These are phyloP conservation scores for Eurois occulta DNA, from an alignment of 2,888 invertebrate genomes.

Conservation along the genomic window DNA sequence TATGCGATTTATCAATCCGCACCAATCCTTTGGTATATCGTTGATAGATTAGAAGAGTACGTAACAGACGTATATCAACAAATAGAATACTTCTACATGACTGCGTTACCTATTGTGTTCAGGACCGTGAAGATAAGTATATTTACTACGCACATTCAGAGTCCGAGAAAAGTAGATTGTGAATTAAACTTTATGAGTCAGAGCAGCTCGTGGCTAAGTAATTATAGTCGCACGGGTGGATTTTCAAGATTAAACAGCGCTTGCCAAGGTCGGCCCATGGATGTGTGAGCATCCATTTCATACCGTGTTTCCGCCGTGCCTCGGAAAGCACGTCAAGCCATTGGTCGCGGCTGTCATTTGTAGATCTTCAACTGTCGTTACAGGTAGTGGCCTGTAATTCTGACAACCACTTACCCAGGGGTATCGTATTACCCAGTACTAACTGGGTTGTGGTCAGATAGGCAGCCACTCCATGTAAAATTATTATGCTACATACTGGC, in stretches of 20 bases:
- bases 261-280: too few relatives aligned
- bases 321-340: background rate
- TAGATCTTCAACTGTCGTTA: background rate
- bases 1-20: background rate
- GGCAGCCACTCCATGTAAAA: too few relatives aligned
- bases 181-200: background rate
- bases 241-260: too few relatives aligned
- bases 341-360: background rate
- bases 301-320: too few relatives aligned
- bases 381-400: background rate
- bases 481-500: too few relatives aligned
- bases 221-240: too few relatives aligned
- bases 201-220: background rate
- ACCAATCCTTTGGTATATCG: background rate
- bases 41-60: background rate
- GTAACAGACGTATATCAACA: background rate
- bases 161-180: background rate
- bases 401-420: background rate
- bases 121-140: background rate
- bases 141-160: background rate
- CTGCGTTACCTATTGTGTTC: background rate
- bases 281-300: too few relatives aligned
- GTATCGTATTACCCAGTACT: too few relatives aligned
- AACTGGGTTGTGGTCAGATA: too few relatives aligned
- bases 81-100: background rate